These are phyloP conservation scores for Protaetia brevitarsis DNA, from an alignment of 1,140 invertebrate genomes.

Conservation along the genomic window DNA sequence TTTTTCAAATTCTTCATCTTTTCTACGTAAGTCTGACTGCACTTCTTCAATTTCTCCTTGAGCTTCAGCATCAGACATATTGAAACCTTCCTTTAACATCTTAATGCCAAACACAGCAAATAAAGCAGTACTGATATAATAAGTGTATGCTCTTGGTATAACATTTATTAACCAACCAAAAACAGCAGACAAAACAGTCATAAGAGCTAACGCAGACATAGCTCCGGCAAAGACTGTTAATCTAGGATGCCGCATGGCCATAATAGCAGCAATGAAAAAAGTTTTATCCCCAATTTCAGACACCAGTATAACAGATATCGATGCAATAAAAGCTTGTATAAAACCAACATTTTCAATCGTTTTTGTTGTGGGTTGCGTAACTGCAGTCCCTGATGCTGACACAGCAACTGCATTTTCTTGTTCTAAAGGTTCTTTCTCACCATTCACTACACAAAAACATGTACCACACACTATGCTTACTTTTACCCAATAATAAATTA, in stretches of 20 bases:
- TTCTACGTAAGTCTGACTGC: slow-evolving; percentile 86
- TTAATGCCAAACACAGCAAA: slow-evolving; percentile 99
- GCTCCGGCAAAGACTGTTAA: slow-evolving; percentile 91
- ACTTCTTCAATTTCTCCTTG: slow-evolving; percentile 98
- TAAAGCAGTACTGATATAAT: slow-evolving; percentile 91
- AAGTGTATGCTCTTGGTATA: slow-evolving; percentile 88
- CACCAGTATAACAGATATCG: slow-evolving; percentile 93
- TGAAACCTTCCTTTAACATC: slow-evolving; percentile 95
- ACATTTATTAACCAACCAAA: slow-evolving; percentile 94
- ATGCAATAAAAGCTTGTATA: slow-evolving; percentile 90
- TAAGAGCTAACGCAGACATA: slow-evolving; percentile 85
- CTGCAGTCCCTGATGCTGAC: not conserved
- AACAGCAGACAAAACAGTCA: slow-evolving; percentile 85
- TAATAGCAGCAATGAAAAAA: slow-evolving; percentile 99
- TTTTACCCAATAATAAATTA: not conserved
- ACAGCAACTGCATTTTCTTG: slow-evolving; percentile 17
- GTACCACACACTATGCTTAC: not conserved
- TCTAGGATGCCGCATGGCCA: slow-evolving; percentile 97
- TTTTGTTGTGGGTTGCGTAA: not conserved
- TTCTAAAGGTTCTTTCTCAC: slow-evolving; percentile 25
- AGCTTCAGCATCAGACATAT: slow-evolving; percentile 91
- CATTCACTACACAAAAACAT: slow-evolving; percentile 10
- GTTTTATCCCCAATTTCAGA: slow-evolving; percentile 99
- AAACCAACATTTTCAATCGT: slow-evolving; percentile 64
- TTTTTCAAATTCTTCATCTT: slow-evolving; percentile 80